phyloP scores from a whole-genome alignment of 2,113 vertebrate species.

The Genyomyrus donnyi region DNA sequence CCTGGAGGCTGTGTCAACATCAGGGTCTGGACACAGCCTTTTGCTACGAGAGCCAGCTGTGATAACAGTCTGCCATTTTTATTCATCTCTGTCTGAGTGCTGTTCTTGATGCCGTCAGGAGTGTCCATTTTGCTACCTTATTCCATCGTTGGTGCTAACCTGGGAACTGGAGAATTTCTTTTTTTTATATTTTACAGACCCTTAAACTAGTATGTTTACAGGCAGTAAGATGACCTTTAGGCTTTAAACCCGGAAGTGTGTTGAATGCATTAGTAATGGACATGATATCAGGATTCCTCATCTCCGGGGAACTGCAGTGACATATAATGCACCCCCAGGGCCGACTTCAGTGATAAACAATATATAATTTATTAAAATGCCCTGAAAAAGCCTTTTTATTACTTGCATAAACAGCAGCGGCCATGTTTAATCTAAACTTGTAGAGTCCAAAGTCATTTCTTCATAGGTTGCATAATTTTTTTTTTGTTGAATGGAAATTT shows the following conservation, averaged over 20 bases:
- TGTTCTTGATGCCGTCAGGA: neutral
- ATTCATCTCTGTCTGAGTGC: neutral
- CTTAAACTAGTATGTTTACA: neutral
- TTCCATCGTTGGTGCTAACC: no score
- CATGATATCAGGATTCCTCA: neutral
- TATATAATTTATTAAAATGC: neutral
- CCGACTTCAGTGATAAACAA: neutral
- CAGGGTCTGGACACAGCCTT: neutral
- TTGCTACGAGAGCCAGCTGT: neutral
- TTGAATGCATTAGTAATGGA: neutral
- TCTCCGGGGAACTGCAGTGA: neutral
- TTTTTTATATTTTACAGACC: neutral
- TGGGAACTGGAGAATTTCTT: neutral
- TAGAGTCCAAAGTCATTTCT: neutral
- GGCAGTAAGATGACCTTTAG: neutral
- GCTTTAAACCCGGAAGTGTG: neutral
- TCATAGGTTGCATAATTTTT: neutral
- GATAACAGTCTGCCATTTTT: neutral
- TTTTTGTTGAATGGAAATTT: neutral
- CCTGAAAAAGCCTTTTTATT: slow-evolving; percentile 7
- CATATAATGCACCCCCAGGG: neutral
- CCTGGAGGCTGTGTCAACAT: neutral
- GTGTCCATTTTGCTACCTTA: no score
- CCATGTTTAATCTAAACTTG: neutral
- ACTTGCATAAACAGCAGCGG: neutral